Conservation (phyloP, 2,888 invertebrate species). For the Syritta pipiens region DNA sequence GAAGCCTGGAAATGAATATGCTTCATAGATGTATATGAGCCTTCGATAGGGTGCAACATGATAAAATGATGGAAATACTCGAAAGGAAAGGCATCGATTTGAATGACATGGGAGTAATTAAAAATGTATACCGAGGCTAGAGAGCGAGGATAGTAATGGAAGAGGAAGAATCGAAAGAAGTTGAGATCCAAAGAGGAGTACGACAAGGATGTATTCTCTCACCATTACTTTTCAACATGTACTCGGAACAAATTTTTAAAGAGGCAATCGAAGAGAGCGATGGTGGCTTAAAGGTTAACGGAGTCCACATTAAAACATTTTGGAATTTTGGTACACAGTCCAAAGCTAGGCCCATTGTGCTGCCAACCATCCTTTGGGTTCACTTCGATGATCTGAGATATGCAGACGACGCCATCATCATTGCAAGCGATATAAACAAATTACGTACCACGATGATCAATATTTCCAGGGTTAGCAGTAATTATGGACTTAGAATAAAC, state of each 20-base stretch:
- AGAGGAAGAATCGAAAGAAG: conserved; percentile 1
- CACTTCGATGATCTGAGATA: neutral
- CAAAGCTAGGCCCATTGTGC: too few species aligned
- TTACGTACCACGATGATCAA: neutral
- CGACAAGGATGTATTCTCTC: conserved; percentile 3
- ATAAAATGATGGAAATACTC: neutral
- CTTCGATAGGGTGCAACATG: neutral
- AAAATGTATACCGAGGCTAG: conserved; percentile 2
- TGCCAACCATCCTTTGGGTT: too few species aligned
- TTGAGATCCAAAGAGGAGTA: neutral
- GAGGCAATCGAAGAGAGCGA: neutral
- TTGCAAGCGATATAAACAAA: neutral
- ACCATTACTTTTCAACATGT: neutral
- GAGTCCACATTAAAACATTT: too few species aligned
- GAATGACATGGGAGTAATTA: neutral
- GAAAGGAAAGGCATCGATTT: neutral
- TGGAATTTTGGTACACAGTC: too few species aligned
- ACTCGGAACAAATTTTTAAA: conserved; percentile 3
- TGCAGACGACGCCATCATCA: neutral
- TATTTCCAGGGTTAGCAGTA: neutral
- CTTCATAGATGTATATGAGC: neutral
- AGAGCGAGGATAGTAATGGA: neutral
- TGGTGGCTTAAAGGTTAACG: neutral
- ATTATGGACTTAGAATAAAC: neutral
- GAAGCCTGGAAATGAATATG: neutral